Base-by-base conservation (phyloP, 2,888 invertebrate genomes). In the Chesias legatella region DNA sequence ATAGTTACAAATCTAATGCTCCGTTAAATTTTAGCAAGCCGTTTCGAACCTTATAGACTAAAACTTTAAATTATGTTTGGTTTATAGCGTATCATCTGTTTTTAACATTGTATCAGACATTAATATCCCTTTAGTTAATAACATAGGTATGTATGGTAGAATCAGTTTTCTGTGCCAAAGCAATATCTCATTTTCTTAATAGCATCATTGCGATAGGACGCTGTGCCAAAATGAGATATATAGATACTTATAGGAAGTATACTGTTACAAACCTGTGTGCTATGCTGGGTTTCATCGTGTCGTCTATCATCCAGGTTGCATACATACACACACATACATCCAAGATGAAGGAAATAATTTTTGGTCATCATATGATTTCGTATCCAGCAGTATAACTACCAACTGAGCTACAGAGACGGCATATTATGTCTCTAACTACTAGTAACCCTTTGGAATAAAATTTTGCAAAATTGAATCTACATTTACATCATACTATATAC, bases 141-240 rank as follows among this genome's bases (percentile, higher is more conserved):
- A 43, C 43, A 48, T 43, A 48, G 50, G 43, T 42, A 52, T 43
- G 43, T 17, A 17, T 17, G 33, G 30, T 34, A 30, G 59, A 61
- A 62, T 53, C 56, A 56, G 53, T 26, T 42, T 39, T 37, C 33
- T 33, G 51, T 51, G 69, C 67, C 67, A 67, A 67, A 60, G 33
- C 53, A 36, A 57, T 65, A 35, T 56, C 43, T 64, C 59, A 64
- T 63, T 53, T 60, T 51, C 56, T 46, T 59, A 60, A 64, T 60
- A 46, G 50, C 48, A 48, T 54, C 53, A 58, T 27, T 28, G 31
- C 28, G 33, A 38, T 41, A 35, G 38, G 47, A 37, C 26, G 39
- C 44, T 28, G 36, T 52, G 52, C 52, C 48, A 52, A 52, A 44
- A 46, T 48, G 32, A 47, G 34, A 34, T 38, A 43, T 7, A 22